Evolutionary conservation across 2,888 invertebrate genomes (phyloP).

Genomic region (Harpagoxenus sublaevis): DNA sequence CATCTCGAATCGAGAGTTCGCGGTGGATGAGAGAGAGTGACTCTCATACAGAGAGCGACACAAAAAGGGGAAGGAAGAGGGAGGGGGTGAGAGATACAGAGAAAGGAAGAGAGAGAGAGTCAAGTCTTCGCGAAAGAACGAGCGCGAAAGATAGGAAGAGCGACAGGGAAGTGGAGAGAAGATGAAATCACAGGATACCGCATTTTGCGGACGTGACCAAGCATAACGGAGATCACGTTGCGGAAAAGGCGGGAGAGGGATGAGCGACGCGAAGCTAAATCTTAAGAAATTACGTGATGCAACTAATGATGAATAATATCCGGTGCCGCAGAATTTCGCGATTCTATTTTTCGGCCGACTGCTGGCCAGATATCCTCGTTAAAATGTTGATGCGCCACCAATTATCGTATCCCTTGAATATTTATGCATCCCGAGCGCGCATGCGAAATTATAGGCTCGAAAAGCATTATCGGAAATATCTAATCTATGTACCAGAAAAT

Average conservation of each 20-base stretch:
- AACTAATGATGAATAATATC: conserved; percentile 55
- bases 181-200: conserved; percentile 62
- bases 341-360: conserved; percentile 12
- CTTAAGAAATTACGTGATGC: conserved; percentile 49
- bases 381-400: conserved; percentile 22
- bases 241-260: conserved; percentile 15
- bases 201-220: conserved; percentile 69
- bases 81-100: not conserved
- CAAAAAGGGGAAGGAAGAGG: not conserved
- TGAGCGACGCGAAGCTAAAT: conserved; percentile 42
- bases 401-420: conserved; percentile 11
- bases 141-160: conserved; percentile 13
- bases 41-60: conserved; percentile 38
- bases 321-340: not conserved
- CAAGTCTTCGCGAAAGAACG: conserved; percentile 18
- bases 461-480: conserved; percentile 7
- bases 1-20: conserved; percentile 68
- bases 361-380: not conserved
- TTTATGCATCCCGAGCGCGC: not conserved
- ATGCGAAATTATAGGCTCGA: not conserved
- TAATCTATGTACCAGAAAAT: not conserved
- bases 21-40: conserved; percentile 65
- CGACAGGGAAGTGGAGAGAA: not conserved
- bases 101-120: conserved; percentile 22
- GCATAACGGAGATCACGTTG: conserved; percentile 64